These are phyloP conservation scores for Ptychoptera albimana DNA, from an alignment of 2,888 invertebrate genomes.

Conservation along the genomic window DNA sequence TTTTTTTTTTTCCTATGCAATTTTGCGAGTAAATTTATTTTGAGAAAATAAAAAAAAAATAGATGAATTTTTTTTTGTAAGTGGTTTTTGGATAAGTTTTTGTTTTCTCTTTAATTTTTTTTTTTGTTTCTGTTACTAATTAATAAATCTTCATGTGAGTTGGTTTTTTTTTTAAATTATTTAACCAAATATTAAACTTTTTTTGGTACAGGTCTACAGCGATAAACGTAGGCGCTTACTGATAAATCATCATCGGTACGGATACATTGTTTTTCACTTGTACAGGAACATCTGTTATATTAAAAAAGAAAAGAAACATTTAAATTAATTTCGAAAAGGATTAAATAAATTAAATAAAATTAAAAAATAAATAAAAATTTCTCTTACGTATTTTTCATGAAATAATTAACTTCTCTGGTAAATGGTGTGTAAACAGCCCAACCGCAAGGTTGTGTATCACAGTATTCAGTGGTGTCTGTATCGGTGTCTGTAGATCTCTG, in stretches of 20 bases:
- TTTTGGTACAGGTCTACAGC: conserved; percentile 1
- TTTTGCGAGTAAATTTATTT: too few relatives aligned
- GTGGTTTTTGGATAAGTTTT: too few relatives aligned
- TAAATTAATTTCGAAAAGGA: too few relatives aligned
- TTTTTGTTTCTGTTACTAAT: too few relatives aligned
- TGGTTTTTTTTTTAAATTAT: too few relatives aligned
- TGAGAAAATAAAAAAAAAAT: too few relatives aligned
- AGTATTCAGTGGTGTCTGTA: conserved; percentile 15
- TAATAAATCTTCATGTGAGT: too few relatives aligned
- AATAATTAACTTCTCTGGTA: conserved; percentile 34
- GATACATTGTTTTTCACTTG: background rate
- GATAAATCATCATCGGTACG: conserved; percentile 6
- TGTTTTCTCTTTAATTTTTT: too few relatives aligned
- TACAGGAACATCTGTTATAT: conserved; percentile 6
- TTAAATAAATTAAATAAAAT: too few relatives aligned
- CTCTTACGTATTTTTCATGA: conserved; percentile 43
- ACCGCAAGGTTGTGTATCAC: conserved; percentile 35
- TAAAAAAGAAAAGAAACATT: background rate
- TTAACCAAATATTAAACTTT: background rate
- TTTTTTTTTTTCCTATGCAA: too few relatives aligned
- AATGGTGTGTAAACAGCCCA: conserved; percentile 41
- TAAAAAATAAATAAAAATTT: background rate
- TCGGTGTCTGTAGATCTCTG: too few relatives aligned
- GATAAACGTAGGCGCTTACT: conserved; percentile 4
- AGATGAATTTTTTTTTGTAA: too few relatives aligned